phyloP scores from a whole-genome alignment of 2,113 vertebrate genomes.

The Probosciger aterrimus region DNA sequence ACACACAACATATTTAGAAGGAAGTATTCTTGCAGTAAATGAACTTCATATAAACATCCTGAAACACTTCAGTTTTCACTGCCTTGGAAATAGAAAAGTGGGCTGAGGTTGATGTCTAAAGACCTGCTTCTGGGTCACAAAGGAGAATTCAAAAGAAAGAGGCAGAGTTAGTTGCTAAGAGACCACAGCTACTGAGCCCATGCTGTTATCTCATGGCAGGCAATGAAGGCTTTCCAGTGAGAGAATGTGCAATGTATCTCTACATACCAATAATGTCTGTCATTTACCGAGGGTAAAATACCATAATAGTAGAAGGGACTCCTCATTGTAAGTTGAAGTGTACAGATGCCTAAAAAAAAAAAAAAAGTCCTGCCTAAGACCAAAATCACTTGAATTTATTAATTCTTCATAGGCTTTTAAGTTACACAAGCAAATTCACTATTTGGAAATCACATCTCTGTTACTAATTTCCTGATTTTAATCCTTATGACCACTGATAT shows the following conservation, averaged over 20 bases:
- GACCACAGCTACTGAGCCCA: slow-evolving; percentile 48
- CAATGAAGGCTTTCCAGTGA: slow-evolving; percentile 28
- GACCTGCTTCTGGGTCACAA: slow-evolving; percentile 55
- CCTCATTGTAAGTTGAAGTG: slow-evolving; percentile 5
- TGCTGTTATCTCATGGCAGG: slow-evolving; percentile 58
- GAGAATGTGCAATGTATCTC: slow-evolving; percentile 32
- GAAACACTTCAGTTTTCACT: slow-evolving; percentile 45
- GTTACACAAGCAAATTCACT: neutral
- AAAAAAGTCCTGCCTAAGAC: neutral
- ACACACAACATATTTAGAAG: neutral
- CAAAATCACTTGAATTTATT: neutral
- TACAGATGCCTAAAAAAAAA: neutral
- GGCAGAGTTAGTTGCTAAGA: slow-evolving; percentile 72
- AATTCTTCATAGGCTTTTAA: neutral
- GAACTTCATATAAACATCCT: neutral
- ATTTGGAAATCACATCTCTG: neutral
- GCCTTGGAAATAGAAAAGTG: slow-evolving; percentile 43
- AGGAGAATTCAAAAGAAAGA: slow-evolving; percentile 61
- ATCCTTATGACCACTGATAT: neutral
- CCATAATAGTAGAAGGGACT: slow-evolving; percentile 14
- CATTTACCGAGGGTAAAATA: slow-evolving; percentile 7
- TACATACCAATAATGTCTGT: slow-evolving; percentile 18
- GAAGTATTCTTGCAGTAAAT: neutral
- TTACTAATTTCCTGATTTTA: neutral
- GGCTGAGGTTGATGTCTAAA: slow-evolving; percentile 30